Evolutionary conservation across 2,888 invertebrate species (phyloP), one percentile per base, ranked within the genome.

Genomic region (Meteorus cinctellus): DNA sequence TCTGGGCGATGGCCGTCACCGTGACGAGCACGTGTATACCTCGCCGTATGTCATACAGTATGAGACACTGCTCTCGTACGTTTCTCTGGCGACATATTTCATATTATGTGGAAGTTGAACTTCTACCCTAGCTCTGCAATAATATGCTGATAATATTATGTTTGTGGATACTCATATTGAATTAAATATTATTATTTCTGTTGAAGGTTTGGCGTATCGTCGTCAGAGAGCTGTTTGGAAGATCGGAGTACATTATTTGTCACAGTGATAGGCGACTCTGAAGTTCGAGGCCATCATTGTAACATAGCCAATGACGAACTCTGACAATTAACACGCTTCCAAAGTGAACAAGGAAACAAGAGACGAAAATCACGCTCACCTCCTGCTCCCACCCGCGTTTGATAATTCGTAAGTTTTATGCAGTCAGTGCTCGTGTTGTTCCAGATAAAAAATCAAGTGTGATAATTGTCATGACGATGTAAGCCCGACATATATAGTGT

Each of bases 141-240:
- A 29, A 48, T 10, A 24, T 24, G 24, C 27, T 68, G 14, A 1
- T 14, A 68, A 27, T 51, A 34, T 60, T n/a, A 19, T 41, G 31
- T 19, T 72, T 70, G 10, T 36, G 45, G 29, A 19, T 16, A 73
- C 36, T 34, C 29, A 34, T 27, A 67, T 36, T 70, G 77, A 74
- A 77, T 78, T 77, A 73, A 72, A 78, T 74, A 74, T 74, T 60
- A 51, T 72, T 19, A 16, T 70, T 72, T 78, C 55, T 84, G 84
- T 89, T 89, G 0, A 88, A 89, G 89, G 89, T 89, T 89, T 88
- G 89, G 89, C 88, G 85, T 87, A 88, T 86, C 85, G 86, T 88
- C 86, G 86, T 87, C 88, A 86, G 85, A 86, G 84, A 87, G 85
- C 87, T 87, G 89, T 87, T 87, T 86, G 86, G 88, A 88, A 86